Percentiles rank a stretch among this genome's conserved stretches.
Conservation (phyloP, 2,797 vertebrate genomes). For the Typhlichthys subterraneus region DNA sequence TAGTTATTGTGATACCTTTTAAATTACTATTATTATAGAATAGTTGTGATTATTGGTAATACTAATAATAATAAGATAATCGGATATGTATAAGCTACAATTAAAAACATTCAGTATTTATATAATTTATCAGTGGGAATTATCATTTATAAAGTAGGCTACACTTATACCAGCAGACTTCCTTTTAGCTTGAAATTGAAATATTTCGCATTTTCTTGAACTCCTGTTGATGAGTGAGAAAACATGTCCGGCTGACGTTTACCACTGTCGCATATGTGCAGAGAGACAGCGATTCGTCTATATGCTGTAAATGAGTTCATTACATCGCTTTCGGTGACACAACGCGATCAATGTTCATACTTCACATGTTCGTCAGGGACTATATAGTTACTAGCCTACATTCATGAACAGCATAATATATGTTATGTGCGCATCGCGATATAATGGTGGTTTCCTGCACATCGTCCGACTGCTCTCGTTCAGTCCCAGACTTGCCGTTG, state of each 20-base stretch:
- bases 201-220: neutral
- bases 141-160: too few relatives aligned
- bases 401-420: neutral
- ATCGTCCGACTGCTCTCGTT: neutral
- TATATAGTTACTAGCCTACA: neutral
- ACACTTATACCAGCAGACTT: too few relatives aligned
- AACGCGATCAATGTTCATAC: slow-evolving; percentile 1
- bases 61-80: too few relatives aligned
- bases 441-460: neutral
- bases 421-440: neutral
- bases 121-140: too few relatives aligned
- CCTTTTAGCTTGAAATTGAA: neutral
- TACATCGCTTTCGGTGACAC: neutral
- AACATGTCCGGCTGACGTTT: slow-evolving; percentile 32
- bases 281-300: slow-evolving; percentile 11
- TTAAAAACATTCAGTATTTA: too few relatives aligned
- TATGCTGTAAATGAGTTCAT: slow-evolving; percentile 17
- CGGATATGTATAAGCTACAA: too few relatives aligned
- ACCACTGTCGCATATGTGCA: slow-evolving; percentile 34
- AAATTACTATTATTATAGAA: neutral
- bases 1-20: neutral
- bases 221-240: neutral
- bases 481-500: neutral
- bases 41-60: neutral
- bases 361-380: neutral